Evolutionary conservation across 2,113 vertebrate genomes (phyloP).

Genomic region (Apodemus speciosus): DNA sequence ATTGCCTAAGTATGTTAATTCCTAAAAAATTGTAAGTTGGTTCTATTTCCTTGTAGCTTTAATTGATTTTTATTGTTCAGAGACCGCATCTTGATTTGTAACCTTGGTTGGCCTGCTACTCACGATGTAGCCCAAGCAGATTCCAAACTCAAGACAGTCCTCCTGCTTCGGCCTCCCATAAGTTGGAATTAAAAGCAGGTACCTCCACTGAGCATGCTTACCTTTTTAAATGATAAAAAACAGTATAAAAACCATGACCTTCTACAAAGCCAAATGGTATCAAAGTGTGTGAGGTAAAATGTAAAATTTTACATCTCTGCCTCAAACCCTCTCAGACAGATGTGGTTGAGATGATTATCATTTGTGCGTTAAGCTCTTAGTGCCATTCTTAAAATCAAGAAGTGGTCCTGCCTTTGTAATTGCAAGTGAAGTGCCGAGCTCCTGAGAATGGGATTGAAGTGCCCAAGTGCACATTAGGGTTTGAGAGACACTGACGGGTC

Average conservation of each 20-base stretch:
- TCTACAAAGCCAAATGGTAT: not conserved
- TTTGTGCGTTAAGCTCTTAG: not conserved
- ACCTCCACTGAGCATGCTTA: not conserved
- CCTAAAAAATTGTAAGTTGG: not conserved
- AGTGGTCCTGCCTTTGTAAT: not conserved
- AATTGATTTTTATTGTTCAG: not conserved
- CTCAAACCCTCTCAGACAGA: not conserved
- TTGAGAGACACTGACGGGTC: not conserved
- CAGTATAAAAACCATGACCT: not conserved
- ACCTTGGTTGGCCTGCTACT: not conserved
- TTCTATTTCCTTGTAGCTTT: not conserved
- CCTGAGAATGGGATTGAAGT: not conserved
- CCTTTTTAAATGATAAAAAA: conserved; percentile 34
- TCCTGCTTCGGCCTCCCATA: not conserved
- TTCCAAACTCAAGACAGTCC: not conserved
- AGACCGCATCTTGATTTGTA: not conserved
- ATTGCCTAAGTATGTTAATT: not conserved
- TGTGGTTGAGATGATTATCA: not conserved
- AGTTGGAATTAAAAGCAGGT: not conserved
- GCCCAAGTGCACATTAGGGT: not conserved
- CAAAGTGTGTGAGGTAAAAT: conserved; percentile 29
- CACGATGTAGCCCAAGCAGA: not conserved
- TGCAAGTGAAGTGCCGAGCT: conserved; percentile 12
- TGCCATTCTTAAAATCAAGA: not conserved
- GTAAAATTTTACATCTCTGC: not conserved